Conservation (phyloP, 2,888 invertebrate species). For the Cetonia aurata region DNA sequence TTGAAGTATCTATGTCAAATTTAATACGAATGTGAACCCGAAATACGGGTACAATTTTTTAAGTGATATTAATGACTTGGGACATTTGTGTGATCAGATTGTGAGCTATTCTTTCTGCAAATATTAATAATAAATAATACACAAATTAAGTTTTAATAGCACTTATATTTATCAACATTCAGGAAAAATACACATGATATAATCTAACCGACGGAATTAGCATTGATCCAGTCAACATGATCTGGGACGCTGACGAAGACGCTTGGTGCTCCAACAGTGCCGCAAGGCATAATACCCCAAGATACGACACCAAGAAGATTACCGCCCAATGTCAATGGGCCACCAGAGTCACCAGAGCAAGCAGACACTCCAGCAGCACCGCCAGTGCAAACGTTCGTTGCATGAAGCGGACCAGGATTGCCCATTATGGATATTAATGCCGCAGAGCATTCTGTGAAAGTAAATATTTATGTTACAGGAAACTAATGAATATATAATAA, state of each 20-base stretch:
- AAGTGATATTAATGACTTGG: too few relatives aligned
- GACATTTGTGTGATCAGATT: too few relatives aligned
- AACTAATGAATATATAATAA: too few relatives aligned
- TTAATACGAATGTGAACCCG: too few relatives aligned
- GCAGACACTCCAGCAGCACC: slow-evolving; percentile 66
- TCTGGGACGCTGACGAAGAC: slow-evolving; percentile 69
- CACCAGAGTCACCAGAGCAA: slow-evolving; percentile 71
- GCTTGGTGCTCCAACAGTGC: slow-evolving; percentile 68
- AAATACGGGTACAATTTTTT: too few relatives aligned
- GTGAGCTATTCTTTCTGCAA: too few relatives aligned
- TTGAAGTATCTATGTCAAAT: too few relatives aligned
- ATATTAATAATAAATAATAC: too few relatives aligned
- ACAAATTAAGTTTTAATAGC: too few relatives aligned
- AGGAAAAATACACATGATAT: too few relatives aligned
- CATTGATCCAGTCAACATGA: slow-evolving; percentile 67
- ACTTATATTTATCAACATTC: too few relatives aligned
- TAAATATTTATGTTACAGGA: neutral
- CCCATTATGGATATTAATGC: slow-evolving; percentile 44
- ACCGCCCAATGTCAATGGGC: slow-evolving; percentile 66
- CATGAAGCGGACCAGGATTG: slow-evolving; percentile 38
- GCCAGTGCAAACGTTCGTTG: slow-evolving; percentile 69
- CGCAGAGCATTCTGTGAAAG: slow-evolving; percentile 38
- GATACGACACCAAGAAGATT: slow-evolving; percentile 68
- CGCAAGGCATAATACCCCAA: slow-evolving; percentile 71
- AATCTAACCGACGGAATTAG: slow-evolving; percentile 13